Evolutionary conservation across 2,797 vertebrate genomes (phyloP), one percentile per base, ranked within the genome.

Genomic region (Tiaroga cobitis): DNA sequence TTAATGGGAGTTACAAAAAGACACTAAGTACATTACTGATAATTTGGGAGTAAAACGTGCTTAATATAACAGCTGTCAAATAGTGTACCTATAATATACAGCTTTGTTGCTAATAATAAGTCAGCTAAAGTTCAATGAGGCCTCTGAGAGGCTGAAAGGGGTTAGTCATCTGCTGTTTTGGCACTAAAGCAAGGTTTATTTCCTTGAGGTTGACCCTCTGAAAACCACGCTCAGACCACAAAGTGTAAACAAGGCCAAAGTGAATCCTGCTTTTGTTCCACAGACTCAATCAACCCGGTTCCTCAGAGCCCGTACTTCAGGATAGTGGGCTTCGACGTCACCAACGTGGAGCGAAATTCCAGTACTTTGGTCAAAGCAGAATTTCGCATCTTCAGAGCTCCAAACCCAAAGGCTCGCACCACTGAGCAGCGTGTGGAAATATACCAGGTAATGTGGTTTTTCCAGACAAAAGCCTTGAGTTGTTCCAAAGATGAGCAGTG

Each of bases 371-470:
- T 96, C 76, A 96, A 95, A 74, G 95, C 95, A 2, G 95, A 96
- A 90, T 96, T 96, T 90, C 94, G 96, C 90, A 95, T 96, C 91
- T 96, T 94, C 89, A 93, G 95, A 88, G 93, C 94, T 85, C 95
- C 94, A 37, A 95, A 96, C 92, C 93, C 95, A 67, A 93, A 90
- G 78, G 95, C 95, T 67, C 92, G 91, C 74, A 93, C 94, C 63
- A 90, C 93, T 0, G 96, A 96, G 90, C 96, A 96, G 93, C 94
- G 96, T 77, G 94, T 96, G 88, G 96, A 96, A 92, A 90, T 96
- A 85, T 96, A 94, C 86, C 96, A 96, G 95, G 96, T 96, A 87
- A n/a, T 72, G 49, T 77, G 75, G 39, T 73, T 51, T 73, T 51
- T 74, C 83, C 49, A 84, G 59, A 65, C 59, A 75, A 74, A 76